phyloP scores from a whole-genome alignment of 2,888 invertebrate genomes.

The Drosophila multiciliata region DNA sequence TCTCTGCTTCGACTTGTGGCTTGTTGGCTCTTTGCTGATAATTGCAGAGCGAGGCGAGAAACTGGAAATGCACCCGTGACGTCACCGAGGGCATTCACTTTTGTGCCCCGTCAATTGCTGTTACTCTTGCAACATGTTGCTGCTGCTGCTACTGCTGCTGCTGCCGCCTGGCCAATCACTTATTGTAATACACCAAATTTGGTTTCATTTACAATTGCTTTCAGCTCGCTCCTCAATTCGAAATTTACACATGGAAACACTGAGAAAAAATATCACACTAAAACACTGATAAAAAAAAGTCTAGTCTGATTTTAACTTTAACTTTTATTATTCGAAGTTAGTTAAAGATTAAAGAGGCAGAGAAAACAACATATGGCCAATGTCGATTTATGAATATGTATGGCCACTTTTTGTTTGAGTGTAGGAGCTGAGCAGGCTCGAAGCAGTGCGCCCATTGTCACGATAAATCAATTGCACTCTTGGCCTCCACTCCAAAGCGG shows the following conservation, averaged over 20 bases:
- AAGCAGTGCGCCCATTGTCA: slow-evolving; percentile 72
- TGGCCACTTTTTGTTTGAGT: background rate
- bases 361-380: background rate
- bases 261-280: background rate
- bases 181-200: slow-evolving; percentile 45
- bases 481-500: slow-evolving; percentile 49
- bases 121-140: slow-evolving; percentile 22
- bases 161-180: slow-evolving; percentile 50
- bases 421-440: slow-evolving; percentile 37
- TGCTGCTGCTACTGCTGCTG: slow-evolving; percentile 30
- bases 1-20: slow-evolving; percentile 35
- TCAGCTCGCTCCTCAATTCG: slow-evolving; percentile 49
- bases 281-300: background rate
- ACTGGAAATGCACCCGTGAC: slow-evolving; percentile 68
- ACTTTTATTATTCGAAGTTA: too few relatives aligned
- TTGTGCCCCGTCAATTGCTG: slow-evolving; percentile 32
- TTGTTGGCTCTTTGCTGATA: slow-evolving; percentile 41
- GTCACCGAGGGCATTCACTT: slow-evolving; percentile 82
- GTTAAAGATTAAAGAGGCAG: background rate
- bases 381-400: background rate
- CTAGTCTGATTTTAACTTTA: too few relatives aligned
- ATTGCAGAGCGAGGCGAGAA: slow-evolving; percentile 60
- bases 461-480: slow-evolving; percentile 82
- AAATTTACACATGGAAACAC: slow-evolving; percentile 69
- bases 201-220: slow-evolving; percentile 52